phyloP scores from a whole-genome alignment of 2,113 vertebrate genomes.

The Amazona vittata region DNA sequence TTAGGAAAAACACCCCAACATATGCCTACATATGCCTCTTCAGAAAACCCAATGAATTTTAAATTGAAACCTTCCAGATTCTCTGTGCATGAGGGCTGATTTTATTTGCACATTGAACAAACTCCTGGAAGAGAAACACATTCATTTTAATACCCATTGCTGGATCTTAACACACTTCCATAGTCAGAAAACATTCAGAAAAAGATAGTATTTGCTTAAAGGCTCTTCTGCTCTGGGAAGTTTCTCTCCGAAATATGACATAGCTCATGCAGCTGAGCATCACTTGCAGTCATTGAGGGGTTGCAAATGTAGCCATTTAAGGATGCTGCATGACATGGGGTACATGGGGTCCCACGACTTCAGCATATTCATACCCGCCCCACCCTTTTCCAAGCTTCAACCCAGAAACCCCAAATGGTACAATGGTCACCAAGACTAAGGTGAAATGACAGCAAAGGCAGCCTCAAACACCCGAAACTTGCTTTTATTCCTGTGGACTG shows the following conservation, averaged over 20 bases:
- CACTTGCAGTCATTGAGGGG: background rate
- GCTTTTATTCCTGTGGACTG: background rate
- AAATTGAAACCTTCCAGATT: background rate
- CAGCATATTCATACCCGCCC: no score
- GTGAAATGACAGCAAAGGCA: background rate
- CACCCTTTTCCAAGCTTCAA: background rate
- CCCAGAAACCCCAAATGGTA: background rate
- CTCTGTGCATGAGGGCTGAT: background rate
- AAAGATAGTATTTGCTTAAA: background rate
- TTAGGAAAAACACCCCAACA: background rate
- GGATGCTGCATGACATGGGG: rapidly evolving
- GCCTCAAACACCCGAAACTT: background rate
- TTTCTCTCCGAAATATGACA: background rate
- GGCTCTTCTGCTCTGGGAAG: background rate
- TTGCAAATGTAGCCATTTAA: background rate
- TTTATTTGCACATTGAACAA: constrained; percentile 17
- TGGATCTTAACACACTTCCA: background rate
- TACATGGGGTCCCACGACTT: background rate
- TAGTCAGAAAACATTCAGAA: background rate
- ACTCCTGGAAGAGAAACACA: constrained; percentile 15
- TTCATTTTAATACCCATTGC: constrained; percentile 21
- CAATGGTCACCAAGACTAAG: background rate
- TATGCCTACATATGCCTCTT: background rate
- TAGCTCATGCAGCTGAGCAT: background rate
- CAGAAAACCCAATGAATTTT: constrained; percentile 31